Conservation (phyloP, 2,888 invertebrate species). For the Antheraea assamensis region DNA sequence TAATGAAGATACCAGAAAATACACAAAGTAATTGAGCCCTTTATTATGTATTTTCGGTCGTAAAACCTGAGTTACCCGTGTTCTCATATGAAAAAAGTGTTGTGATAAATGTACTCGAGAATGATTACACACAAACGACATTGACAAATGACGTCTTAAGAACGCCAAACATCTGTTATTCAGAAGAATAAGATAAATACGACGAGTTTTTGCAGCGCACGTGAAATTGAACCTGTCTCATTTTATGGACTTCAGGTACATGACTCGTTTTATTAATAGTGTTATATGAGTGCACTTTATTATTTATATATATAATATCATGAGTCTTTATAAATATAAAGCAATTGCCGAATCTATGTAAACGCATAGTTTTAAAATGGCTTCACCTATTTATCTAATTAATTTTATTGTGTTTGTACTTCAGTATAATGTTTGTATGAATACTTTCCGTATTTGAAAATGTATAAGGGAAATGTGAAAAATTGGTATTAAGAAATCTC, state of each 20-base stretch:
- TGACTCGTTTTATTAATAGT: slow-evolving; percentile 33
- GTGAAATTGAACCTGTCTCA: slow-evolving; percentile 32
- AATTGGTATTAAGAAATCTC: too few relatives aligned
- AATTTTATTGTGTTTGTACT: too few relatives aligned
- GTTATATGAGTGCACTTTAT: not conserved
- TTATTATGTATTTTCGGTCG: slow-evolving; percentile 2
- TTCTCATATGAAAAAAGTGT: slow-evolving; percentile 39
- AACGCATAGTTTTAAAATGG: too few relatives aligned
- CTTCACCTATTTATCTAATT: too few relatives aligned
- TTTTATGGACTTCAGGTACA: slow-evolving; percentile 40
- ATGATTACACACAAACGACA: slow-evolving; percentile 68
- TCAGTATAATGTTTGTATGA: too few relatives aligned
- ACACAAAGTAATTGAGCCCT: slow-evolving; percentile 9
- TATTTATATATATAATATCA: not conserved
- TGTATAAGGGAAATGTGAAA: too few relatives aligned
- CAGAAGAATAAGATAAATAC: slow-evolving; percentile 66
- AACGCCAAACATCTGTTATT: slow-evolving; percentile 65
- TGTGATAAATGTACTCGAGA: slow-evolving; percentile 61
- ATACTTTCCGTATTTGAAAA: too few relatives aligned
- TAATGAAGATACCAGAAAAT: not conserved
- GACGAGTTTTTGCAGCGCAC: slow-evolving; percentile 49
- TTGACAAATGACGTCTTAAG: slow-evolving; percentile 61
- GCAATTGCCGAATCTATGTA: too few relatives aligned
- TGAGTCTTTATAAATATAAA: too few relatives aligned
- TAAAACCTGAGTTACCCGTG: slow-evolving; percentile 4